Evolutionary conservation across 2,797 vertebrate species (phyloP).

Genomic region (Pipistrellus kuhlii): DNA sequence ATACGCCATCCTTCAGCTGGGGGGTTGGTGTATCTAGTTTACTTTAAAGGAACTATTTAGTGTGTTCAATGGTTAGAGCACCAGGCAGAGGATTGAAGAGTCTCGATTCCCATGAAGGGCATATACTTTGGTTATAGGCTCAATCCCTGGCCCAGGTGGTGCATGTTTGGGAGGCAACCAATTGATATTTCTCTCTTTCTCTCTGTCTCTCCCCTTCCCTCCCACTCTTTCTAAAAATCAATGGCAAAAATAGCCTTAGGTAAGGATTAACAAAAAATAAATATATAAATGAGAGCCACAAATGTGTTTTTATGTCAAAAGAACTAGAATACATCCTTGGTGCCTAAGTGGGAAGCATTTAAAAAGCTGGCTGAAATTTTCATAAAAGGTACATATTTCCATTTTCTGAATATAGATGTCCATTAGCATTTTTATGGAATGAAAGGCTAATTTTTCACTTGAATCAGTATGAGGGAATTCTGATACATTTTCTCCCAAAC

Average conservation of each 20-base stretch:
- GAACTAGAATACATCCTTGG: not conserved
- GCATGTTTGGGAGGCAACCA: too few species aligned
- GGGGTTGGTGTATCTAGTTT: not conserved
- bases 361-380: not conserved
- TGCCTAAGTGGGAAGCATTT: not conserved
- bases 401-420: constrained; percentile 4
- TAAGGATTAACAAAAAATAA: too few species aligned
- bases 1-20: fast-evolving
- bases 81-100: too few species aligned
- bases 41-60: not conserved
- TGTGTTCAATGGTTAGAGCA: too few species aligned
- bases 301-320: not conserved
- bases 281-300: not conserved
- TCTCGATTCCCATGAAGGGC: not conserved
- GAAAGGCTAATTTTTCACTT: not conserved
- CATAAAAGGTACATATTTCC: not conserved
- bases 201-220: too few species aligned
- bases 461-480: not conserved
- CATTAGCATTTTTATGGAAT: not conserved
- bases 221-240: too few species aligned
- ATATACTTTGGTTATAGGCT: not conserved
- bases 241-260: too few species aligned
- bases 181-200: too few species aligned
- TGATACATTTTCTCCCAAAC: not conserved
- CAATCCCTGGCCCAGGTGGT: too few species aligned